Percentiles rank a stretch among this genome's conserved stretches.
These are phyloP conservation scores for Ceratina japonica DNA, from an alignment of 1,140 invertebrate genomes.

Conservation along the genomic window DNA sequence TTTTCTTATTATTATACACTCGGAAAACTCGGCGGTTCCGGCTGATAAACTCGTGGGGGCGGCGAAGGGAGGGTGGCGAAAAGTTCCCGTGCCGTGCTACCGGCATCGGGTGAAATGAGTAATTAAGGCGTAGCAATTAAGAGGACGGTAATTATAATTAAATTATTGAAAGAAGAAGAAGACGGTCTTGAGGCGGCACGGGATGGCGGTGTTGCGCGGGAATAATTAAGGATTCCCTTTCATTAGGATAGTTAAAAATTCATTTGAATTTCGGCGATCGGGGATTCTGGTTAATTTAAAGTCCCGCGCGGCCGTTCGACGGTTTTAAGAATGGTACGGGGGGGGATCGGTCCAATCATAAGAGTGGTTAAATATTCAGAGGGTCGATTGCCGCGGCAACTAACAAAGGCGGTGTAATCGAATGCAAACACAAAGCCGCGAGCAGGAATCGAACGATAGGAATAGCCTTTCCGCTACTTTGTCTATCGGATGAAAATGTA, in stretches of 20 bases:
- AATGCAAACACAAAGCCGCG: background rate
- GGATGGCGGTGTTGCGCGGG: background rate
- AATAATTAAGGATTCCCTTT: conserved; percentile 9
- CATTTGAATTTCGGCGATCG: background rate
- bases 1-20: background rate
- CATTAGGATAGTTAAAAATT: background rate
- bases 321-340: no score
- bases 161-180: background rate
- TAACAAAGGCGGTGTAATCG: background rate
- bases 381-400: background rate
- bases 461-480: background rate
- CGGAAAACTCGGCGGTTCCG: background rate
- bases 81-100: background rate
- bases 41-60: background rate
- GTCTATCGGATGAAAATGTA: background rate
- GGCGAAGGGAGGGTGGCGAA: no score
- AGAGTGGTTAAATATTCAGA: conserved; percentile 12
- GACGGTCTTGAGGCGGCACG: background rate
- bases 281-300: background rate
- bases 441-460: background rate
- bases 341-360: background rate
- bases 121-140: no score
- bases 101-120: background rate
- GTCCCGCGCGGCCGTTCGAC: background rate
- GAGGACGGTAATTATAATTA: background rate